A percentile compares a stretch with the other conserved stretches of the same genome.
These are phyloP conservation scores for Idaea straminata DNA, from an alignment of 2,888 invertebrate genomes.

Conservation along the genomic window DNA sequence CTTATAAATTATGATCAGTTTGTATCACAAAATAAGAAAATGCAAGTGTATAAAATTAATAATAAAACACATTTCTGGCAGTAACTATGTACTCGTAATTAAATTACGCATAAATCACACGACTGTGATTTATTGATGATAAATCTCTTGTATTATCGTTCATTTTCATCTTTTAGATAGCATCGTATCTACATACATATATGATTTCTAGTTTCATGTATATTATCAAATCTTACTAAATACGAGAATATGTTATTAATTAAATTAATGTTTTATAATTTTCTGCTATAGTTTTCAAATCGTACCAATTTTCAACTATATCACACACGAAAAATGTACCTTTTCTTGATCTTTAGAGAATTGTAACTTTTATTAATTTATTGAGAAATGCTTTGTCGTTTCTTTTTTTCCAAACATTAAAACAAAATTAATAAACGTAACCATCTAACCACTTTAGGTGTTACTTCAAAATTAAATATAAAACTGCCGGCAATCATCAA, in stretches of 20 bases:
- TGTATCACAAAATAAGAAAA: constrained; percentile 1
- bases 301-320: too few species aligned
- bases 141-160: not conserved
- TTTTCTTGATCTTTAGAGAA: too few species aligned
- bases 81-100: constrained; percentile 4
- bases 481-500: not conserved
- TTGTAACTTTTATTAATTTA: too few species aligned
- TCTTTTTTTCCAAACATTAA: not conserved
- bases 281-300: too few species aligned
- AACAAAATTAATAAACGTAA: not conserved
- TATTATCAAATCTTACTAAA: not conserved
- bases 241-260: not conserved
- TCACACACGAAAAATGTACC: too few species aligned
- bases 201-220: not conserved
- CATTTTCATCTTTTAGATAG: constrained; percentile 1
- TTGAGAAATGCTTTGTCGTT: not conserved
- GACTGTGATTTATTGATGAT: not conserved
- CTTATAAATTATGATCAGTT: too few species aligned
- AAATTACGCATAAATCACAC: not conserved
- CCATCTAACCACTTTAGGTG: not conserved
- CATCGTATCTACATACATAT: not conserved
- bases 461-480: not conserved
- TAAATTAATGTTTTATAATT: too few species aligned
- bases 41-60: not conserved
- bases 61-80: not conserved